phyloP scores from a whole-genome alignment of 2,888 invertebrate genomes.

The Hypomecis atomaria region DNA sequence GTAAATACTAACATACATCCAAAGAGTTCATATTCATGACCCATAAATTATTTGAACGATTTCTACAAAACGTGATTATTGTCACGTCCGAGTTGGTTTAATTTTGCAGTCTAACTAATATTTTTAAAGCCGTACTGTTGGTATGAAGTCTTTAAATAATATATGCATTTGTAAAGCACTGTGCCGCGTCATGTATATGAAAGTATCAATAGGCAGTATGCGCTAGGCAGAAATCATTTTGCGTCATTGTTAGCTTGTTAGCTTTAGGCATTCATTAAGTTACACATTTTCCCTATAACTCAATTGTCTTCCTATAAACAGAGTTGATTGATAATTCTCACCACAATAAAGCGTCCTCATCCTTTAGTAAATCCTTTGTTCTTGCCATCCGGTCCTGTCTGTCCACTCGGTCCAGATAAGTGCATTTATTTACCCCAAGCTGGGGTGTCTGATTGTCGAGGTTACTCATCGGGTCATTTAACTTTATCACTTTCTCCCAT shows the following conservation, averaged over 20 bases:
- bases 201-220: neutral
- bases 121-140: neutral
- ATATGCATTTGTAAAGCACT: neutral
- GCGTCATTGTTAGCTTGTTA: neutral
- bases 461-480: slow-evolving; percentile 68
- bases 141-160: too few species aligned
- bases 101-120: too few species aligned
- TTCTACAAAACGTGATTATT: slow-evolving; percentile 1
- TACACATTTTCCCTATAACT: slow-evolving; percentile 9
- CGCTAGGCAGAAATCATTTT: neutral
- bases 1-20: neutral
- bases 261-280: slow-evolving; percentile 7
- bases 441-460: slow-evolving; percentile 63
- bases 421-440: slow-evolving; percentile 52
- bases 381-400: slow-evolving; percentile 44
- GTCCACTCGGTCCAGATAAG: slow-evolving; percentile 43
- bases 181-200: neutral
- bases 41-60: neutral
- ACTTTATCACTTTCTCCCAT: slow-evolving; percentile 57
- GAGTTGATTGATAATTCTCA: slow-evolving; percentile 10
- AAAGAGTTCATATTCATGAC: neutral
- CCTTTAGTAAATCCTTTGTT: slow-evolving; percentile 44
- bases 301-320: slow-evolving; percentile 19
- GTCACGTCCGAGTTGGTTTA: neutral
- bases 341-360: slow-evolving; percentile 16